Percentiles rank a stretch among this genome's conserved stretches.
phyloP scores from a whole-genome alignment of 2,888 invertebrate species.

The Anoncus sp. region DNA sequence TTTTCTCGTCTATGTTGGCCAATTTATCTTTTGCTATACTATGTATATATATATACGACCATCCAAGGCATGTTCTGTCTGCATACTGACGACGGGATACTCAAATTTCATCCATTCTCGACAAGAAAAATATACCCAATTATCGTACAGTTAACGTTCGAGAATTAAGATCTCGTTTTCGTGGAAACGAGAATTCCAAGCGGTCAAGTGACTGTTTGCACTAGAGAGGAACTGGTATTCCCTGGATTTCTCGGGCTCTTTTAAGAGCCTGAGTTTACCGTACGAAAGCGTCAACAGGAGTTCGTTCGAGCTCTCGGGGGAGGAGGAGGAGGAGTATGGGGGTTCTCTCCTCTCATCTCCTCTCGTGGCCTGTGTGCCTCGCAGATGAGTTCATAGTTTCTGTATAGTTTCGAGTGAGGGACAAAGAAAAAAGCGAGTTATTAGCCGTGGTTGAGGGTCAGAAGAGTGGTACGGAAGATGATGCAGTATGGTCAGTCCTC shows the following conservation, averaged over 20 bases:
- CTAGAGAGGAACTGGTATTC: neutral
- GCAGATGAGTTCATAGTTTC: constrained; percentile 77
- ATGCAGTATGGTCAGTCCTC: constrained; percentile 66
- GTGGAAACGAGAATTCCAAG: constrained; percentile 18
- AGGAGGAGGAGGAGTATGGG: too few relatives aligned
- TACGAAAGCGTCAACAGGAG: constrained; percentile 39
- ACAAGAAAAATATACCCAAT: constrained; percentile 40
- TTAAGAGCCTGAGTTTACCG: neutral
- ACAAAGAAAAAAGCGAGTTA: constrained; percentile 77
- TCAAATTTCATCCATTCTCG: constrained; percentile 57
- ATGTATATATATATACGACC: constrained; percentile 7
- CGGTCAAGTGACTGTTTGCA: neutral
- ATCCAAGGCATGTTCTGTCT: too few relatives aligned
- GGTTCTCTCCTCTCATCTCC: constrained; percentile 20
- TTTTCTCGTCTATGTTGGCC: constrained; percentile 35
- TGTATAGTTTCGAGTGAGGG: constrained; percentile 53
- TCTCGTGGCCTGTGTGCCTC: constrained; percentile 63
- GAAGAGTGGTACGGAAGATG: constrained; percentile 72
- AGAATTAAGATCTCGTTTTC: constrained; percentile 33
- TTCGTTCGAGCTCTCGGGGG: constrained; percentile 8
- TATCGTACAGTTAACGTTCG: constrained; percentile 6
- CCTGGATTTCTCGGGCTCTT: constrained; percentile 8
- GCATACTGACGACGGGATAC: constrained; percentile 14
- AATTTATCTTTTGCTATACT: constrained; percentile 27
- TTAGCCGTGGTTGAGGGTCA: constrained; percentile 73